Percentiles rank a stretch among this genome's conserved stretches.
phyloP scores from a whole-genome alignment of 37 sponge, comb jelly and placozoan genomes.

The Spongilla lacustris region DNA sequence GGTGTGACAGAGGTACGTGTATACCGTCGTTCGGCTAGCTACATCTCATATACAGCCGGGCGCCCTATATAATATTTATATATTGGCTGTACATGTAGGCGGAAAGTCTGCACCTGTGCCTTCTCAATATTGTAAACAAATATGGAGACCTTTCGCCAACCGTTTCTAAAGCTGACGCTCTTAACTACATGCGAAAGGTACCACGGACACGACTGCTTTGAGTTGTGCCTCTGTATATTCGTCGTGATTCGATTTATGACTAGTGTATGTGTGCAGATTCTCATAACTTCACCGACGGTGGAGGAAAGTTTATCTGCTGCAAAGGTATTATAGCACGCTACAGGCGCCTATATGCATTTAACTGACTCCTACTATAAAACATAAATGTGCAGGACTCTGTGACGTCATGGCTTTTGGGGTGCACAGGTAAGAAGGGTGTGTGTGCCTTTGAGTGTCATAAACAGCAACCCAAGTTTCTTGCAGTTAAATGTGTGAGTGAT shows the following conservation, averaged over 20 bases:
- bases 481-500: not conserved
- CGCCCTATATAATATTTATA: too few species aligned
- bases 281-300: not conserved
- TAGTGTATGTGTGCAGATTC: not conserved
- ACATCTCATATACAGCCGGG: too few species aligned
- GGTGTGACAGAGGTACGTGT: not conserved
- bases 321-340: not conserved
- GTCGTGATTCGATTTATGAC: too few species aligned
- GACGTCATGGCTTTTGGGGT: not conserved
- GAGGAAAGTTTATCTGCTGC: not conserved
- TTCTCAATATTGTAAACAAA: not conserved
- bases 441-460: not conserved
- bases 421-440: not conserved
- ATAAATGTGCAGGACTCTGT: not conserved
- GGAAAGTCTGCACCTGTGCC: not conserved
- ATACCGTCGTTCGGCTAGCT: not conserved
- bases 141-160: not conserved
- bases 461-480: not conserved
- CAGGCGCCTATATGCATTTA: not conserved
- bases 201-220: too few species aligned
- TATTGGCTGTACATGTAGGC: not conserved
- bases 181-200: not conserved
- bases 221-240: too few species aligned
- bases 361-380: too few species aligned
- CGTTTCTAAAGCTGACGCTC: not conserved